Conservation (phyloP, 2,113 vertebrate species). For the Plotosus lineatus region DNA sequence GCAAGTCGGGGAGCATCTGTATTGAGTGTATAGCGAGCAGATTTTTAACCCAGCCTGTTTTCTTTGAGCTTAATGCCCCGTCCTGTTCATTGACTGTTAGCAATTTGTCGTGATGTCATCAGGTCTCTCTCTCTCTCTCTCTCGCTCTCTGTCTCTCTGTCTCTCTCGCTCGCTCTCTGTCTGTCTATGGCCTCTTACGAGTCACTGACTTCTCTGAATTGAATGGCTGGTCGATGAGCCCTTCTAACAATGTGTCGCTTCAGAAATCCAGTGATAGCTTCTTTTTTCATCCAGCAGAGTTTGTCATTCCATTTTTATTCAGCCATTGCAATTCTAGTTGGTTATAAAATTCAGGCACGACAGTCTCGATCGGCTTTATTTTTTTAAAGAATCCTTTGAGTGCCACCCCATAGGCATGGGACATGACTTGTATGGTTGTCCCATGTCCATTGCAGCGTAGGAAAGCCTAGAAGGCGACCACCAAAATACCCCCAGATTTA, state of each 20-base stretch:
- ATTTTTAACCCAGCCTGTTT: neutral
- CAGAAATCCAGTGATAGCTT: neutral
- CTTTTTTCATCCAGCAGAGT: neutral
- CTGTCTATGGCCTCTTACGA: neutral
- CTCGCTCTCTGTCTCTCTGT: neutral
- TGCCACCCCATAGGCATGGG: too few relatives aligned
- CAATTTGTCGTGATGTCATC: neutral
- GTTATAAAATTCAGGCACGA: too few relatives aligned
- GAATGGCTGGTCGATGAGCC: slow-evolving; percentile 15
- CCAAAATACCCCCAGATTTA: too few relatives aligned
- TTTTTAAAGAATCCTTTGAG: too few relatives aligned
- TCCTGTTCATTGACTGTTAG: slow-evolving; percentile 22
- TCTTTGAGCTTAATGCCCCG: neutral
- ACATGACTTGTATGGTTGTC: too few relatives aligned
- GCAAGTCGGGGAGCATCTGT: too few relatives aligned
- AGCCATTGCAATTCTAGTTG: too few relatives aligned
- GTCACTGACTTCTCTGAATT: neutral
- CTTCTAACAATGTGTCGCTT: neutral
- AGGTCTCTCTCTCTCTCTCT: neutral
- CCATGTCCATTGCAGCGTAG: too few relatives aligned
- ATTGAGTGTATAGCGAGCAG: neutral
- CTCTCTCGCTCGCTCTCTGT: neutral
- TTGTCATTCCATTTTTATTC: too few relatives aligned
- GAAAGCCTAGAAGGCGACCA: too few relatives aligned
- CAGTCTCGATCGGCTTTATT: too few relatives aligned